Percentiles rank a stretch among this genome's conserved stretches.
Evolutionary conservation across 2,797 vertebrate species (phyloP).

Genomic region (Coilia nasus): DNA sequence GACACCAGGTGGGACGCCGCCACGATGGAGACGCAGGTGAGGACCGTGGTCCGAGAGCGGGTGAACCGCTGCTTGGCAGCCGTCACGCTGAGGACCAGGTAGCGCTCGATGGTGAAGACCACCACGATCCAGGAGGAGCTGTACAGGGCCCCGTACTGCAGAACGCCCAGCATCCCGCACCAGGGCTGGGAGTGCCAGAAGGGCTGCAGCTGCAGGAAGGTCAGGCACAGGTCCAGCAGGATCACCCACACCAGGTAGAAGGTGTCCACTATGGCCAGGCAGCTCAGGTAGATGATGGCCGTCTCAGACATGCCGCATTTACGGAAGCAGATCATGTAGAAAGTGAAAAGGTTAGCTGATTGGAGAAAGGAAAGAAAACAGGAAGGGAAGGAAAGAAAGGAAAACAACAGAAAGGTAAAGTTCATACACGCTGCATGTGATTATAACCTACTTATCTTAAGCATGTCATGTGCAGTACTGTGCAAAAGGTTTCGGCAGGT

Average conservation of each 20-base stretch:
- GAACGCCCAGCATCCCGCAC: constrained; percentile 71
- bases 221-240: constrained; percentile 75
- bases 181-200: constrained; percentile 77
- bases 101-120: constrained; percentile 79
- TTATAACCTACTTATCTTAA: too few relatives aligned
- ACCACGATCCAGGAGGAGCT: constrained; percentile 80
- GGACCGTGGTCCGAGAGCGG: constrained; percentile 61
- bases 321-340: constrained; percentile 76
- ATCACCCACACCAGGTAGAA: constrained; percentile 79
- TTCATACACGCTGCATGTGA: too few relatives aligned
- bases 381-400: constrained; percentile 17
- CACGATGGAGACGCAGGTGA: constrained; percentile 67
- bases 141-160: constrained; percentile 76
- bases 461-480: too few relatives aligned
- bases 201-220: constrained; percentile 72
- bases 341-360: constrained; percentile 77
- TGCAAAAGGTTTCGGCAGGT: too few relatives aligned
- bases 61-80: constrained; percentile 61
- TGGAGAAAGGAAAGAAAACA: constrained; percentile 26
- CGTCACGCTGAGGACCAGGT: constrained; percentile 71
- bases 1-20: constrained; percentile 71
- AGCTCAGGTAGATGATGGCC: constrained; percentile 74
- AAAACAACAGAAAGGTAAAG: background rate
- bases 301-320: constrained; percentile 76
- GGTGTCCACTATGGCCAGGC: constrained; percentile 73